Evolutionary conservation across 2,113 vertebrate genomes (phyloP).

Genomic region (Toxostoma redivivum): DNA sequence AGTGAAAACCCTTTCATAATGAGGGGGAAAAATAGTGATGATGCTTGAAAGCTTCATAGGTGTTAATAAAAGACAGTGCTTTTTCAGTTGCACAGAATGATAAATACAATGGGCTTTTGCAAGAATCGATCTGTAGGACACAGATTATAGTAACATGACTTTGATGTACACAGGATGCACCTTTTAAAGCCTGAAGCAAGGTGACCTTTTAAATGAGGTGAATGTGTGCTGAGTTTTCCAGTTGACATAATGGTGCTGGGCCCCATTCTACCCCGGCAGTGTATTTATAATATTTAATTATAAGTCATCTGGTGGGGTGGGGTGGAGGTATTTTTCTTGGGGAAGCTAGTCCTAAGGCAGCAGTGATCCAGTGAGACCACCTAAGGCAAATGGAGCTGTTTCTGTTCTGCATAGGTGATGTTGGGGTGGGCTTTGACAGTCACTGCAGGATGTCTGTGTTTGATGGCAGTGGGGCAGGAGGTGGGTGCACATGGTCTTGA

Average conservation of each 20-base stretch:
- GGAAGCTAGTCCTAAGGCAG: not conserved
- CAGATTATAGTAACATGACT: not conserved
- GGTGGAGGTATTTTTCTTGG: not conserved
- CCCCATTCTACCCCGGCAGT: not conserved
- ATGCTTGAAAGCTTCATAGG: conserved; percentile 40
- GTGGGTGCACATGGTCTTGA: not conserved
- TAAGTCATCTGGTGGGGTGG: not conserved
- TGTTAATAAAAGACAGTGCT: conserved; percentile 50
- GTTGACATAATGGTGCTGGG: not conserved
- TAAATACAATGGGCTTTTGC: conserved; percentile 55
- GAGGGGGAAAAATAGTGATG: conserved; percentile 9
- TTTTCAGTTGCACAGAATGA: conserved; percentile 19
- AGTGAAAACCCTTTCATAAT: conserved; percentile 50
- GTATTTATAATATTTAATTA: not conserved
- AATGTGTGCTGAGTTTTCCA: not conserved
- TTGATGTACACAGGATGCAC: not conserved
- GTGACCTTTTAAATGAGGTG: conserved; percentile 7
- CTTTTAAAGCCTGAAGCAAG: not conserved
- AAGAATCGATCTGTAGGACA: not conserved
- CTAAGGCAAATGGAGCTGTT: not conserved
- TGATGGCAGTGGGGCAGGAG: not conserved
- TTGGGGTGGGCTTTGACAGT: fast-evolving
- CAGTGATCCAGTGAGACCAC: not conserved
- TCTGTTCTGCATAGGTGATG: not conserved
- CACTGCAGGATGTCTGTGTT: not conserved